These are phyloP conservation scores for Okamejei kenojei DNA, from an alignment of 2,797 vertebrate genomes.

Conservation along the genomic window DNA sequence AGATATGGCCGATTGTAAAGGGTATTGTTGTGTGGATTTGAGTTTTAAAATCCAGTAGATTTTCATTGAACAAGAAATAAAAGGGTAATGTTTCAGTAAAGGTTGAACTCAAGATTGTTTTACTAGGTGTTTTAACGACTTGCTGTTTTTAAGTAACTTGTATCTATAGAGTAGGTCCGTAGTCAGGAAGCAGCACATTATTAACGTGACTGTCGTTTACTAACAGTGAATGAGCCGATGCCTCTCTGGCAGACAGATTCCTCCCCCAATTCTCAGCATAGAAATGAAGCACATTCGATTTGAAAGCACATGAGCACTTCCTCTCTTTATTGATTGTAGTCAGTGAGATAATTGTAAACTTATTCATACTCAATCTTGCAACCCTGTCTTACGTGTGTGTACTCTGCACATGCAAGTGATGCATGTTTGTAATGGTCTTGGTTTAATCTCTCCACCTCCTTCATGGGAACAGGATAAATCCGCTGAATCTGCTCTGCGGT, in stretches of 20 bases:
- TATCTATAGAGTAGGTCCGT: conserved; percentile 67
- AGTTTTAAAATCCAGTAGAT: conserved; percentile 18
- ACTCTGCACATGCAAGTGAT: neutral
- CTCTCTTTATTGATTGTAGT: neutral
- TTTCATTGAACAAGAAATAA: conserved; percentile 24
- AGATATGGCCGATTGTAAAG: conserved; percentile 22
- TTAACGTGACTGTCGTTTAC: conserved; percentile 70
- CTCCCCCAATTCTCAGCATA: neutral
- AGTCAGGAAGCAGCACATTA: conserved; percentile 57
- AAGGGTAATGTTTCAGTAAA: conserved; percentile 40
- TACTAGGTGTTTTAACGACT: conserved; percentile 68
- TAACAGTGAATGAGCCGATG: conserved; percentile 1
- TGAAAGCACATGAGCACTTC: neutral
- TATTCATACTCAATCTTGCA: neutral
- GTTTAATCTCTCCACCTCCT: too few species aligned
- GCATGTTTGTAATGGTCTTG: neutral
- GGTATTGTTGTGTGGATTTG: conserved; percentile 29
- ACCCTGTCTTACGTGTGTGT: neutral
- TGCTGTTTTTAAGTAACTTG: conserved; percentile 69
- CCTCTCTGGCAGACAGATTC: conserved; percentile 17
- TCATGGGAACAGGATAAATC: neutral
- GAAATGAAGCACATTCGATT: neutral
- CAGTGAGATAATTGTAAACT: neutral
- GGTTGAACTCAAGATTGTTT: conserved; percentile 60
- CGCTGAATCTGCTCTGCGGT: neutral